Percentiles rank a stretch among this genome's conserved stretches.
phyloP scores from a whole-genome alignment of 2,888 invertebrate species.

The Mesochorus sp. region DNA sequence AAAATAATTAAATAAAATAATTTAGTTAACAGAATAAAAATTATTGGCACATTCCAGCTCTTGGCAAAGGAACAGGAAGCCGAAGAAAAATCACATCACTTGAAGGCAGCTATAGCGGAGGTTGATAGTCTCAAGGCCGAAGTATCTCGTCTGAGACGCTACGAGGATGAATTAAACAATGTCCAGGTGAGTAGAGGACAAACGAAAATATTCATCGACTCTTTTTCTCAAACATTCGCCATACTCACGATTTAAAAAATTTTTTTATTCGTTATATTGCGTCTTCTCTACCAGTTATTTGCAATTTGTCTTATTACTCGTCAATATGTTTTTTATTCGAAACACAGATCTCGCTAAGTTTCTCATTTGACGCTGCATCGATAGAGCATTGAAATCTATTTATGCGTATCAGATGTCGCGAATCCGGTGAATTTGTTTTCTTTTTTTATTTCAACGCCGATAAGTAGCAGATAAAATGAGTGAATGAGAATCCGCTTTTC shows the following conservation, averaged over 20 bases:
- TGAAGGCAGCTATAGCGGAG: conserved; percentile 85
- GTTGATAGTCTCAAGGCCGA: conserved; percentile 86
- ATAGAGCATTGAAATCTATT: conserved; percentile 21
- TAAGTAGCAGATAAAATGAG: conserved; percentile 30
- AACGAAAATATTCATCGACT: conserved; percentile 30
- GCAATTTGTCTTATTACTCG: conserved; percentile 40
- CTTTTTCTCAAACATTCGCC: not conserved
- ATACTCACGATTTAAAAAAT: conserved; percentile 47
- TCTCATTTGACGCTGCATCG: conserved; percentile 15
- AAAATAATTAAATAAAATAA: conserved; percentile 14
- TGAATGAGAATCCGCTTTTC: conserved; percentile 50
- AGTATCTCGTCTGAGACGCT: conserved; percentile 85
- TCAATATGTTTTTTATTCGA: conserved; percentile 22
- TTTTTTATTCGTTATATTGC: conserved; percentile 50
- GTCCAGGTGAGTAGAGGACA: conserved; percentile 84
- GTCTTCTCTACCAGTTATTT: conserved; percentile 30
- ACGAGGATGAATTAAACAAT: conserved; percentile 87
- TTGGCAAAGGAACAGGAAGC: conserved; percentile 84
- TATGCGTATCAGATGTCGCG: conserved; percentile 46
- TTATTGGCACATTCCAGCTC: conserved; percentile 73
- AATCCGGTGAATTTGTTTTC: conserved; percentile 15
- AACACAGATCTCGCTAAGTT: conserved; percentile 37
- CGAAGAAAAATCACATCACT: conserved; percentile 84
- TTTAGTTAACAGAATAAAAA: not conserved
- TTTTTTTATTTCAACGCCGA: conserved; percentile 1